phyloP scores from a whole-genome alignment of 2,797 vertebrate genomes.

The Decapterus maruadsi region DNA sequence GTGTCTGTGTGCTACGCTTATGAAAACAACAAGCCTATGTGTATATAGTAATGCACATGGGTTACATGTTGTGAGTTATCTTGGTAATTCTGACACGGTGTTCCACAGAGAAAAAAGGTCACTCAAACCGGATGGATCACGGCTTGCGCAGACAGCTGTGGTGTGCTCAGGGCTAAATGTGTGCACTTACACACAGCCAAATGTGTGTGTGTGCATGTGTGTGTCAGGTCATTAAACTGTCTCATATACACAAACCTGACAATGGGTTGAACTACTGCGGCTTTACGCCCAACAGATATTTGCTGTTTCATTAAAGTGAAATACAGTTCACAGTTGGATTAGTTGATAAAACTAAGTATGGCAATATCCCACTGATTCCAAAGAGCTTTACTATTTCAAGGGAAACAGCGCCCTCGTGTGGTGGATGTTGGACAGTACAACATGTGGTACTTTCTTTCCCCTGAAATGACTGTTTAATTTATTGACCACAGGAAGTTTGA shows the following conservation, averaged over 20 bases:
- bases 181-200: background rate
- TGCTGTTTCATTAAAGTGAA: background rate
- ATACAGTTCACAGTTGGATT: background rate
- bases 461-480: background rate
- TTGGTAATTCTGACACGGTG: background rate
- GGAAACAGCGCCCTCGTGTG: constrained; percentile 37
- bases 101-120: background rate
- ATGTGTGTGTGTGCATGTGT: too few relatives aligned
- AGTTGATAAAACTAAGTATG: background rate
- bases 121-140: background rate
- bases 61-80: background rate
- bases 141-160: constrained; percentile 1
- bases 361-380: background rate
- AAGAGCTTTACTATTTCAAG: background rate
- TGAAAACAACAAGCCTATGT: background rate
- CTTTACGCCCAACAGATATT: background rate
- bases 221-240: background rate
- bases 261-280: background rate
- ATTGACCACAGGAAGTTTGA: background rate
- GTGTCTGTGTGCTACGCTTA: background rate
- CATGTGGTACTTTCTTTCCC: background rate
- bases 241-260: background rate
- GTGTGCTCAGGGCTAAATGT: background rate
- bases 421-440: constrained; percentile 29
- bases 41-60: background rate